Evolutionary conservation across 2,113 vertebrate genomes (phyloP), one percentile per base, ranked within the genome.

Genomic region (Petrocephalus zakoni): DNA sequence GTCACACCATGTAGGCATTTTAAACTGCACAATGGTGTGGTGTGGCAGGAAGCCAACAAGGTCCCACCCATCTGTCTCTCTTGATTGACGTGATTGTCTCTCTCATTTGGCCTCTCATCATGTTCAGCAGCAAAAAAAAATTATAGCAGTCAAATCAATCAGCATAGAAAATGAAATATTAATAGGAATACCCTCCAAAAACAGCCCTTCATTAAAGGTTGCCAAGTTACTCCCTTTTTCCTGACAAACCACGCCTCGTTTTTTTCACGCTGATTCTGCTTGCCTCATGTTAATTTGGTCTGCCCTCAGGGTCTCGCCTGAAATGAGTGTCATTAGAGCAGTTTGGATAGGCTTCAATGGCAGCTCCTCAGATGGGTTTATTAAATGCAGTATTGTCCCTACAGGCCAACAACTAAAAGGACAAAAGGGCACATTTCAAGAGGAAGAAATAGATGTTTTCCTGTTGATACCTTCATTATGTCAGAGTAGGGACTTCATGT

Each of bases 311-410:
- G 78, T 83, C 46, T 83, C 42, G 42, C 49, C 81, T 83, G 42
- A 83, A 83, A 83, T 83, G 21, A 82, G 22, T 83, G 22, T 83
- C 81, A 83, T 49, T 83, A 49, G 49, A 83, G 46, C 81, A 83
- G 22, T 47, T 83, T 47, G 81, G 81, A 49, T n/a, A 83, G 81
- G 46, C 49, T 83, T 83, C 81, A 49, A n/a, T 83, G 81, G 37
- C 81, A 49, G n/a, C 37, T 37, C 42, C 81, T 83, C 8, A 83
- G 13, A 83, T 83, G 81, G 46, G 19, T 49, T 83, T 83, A 83
- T 83, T 22, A 83, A 22, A 49, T 46, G 22, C 46, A 83, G 21
- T 83, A n/a, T 46, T 83, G 37, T 49, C 81, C 46, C 46, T n/a
- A 11, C 34, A n/a, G 46, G 81, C 42, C 81, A 22, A 25, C 46